Conservation (phyloP, 1,140 invertebrate species). For the Goniozus legneri region DNA sequence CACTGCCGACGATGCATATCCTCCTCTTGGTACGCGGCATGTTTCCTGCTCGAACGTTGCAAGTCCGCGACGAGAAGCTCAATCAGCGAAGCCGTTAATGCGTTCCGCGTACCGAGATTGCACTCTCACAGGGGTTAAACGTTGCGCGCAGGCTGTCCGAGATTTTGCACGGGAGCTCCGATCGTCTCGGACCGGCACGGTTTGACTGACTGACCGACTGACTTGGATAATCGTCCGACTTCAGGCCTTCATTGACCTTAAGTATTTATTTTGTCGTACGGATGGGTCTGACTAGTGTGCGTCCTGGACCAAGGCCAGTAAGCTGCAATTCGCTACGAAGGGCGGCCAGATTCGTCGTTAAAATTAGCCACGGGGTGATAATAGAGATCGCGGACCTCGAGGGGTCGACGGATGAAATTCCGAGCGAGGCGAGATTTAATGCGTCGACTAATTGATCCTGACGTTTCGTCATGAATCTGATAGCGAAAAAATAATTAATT, state of each 20-base stretch:
- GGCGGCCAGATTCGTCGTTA: constrained; percentile 30
- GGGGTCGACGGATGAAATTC: no score
- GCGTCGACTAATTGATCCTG: no score
- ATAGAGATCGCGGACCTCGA: constrained; percentile 24
- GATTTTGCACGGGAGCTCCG: background rate
- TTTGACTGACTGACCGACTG: constrained; percentile 29
- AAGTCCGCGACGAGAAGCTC: no score
- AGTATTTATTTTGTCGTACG: no score
- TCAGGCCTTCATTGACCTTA: constrained; percentile 44
- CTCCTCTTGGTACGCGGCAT: constrained; percentile 45
- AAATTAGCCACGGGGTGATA: constrained; percentile 43
- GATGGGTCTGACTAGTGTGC: constrained; percentile 39
- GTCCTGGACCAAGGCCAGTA: constrained; percentile 41
- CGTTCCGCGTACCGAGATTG: no score
- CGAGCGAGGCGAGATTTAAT: no score
- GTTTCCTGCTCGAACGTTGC: no score
- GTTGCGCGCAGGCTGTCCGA: no score
- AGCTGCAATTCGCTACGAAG: constrained; percentile 25
- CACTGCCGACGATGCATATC: constrained; percentile 67
- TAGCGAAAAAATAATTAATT: no score
- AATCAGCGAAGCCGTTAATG: no score
- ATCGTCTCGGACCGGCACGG: constrained; percentile 8
- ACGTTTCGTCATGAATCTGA: no score
- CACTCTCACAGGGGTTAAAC: no score
- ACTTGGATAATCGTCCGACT: constrained; percentile 33